Conservation (phyloP, 2,888 invertebrate species). For the Hyposoter didymator region DNA sequence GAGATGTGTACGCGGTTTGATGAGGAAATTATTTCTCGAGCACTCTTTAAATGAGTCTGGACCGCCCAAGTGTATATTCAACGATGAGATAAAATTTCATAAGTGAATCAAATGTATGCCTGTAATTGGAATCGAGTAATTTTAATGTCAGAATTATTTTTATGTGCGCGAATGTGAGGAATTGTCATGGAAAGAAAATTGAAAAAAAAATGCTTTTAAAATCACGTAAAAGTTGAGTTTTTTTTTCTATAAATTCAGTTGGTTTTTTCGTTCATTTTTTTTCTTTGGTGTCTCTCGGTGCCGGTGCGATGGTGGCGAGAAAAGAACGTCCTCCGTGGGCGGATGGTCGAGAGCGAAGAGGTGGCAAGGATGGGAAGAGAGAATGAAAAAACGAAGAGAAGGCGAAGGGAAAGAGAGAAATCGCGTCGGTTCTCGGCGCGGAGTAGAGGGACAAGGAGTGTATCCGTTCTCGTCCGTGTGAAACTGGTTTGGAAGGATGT, state of each 20-base stretch:
- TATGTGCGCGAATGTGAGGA: neutral
- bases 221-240: neutral
- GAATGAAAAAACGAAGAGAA: constrained; percentile 35
- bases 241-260: neutral
- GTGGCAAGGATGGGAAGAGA: constrained; percentile 41
- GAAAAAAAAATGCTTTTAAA: constrained; percentile 22
- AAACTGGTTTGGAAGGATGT: constrained; percentile 83
- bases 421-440: constrained; percentile 71
- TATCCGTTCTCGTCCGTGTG: constrained; percentile 78
- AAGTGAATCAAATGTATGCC: neutral
- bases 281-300: constrained; percentile 32
- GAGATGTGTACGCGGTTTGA: neutral
- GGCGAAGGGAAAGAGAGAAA: constrained; percentile 64
- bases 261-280: neutral
- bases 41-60: neutral
- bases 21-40: neutral
- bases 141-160: neutral
- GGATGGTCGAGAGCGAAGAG: constrained; percentile 52
- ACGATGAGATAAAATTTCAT: neutral
- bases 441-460: constrained; percentile 73
- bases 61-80: neutral
- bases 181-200: neutral
- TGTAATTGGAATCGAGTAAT: neutral
- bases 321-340: constrained; percentile 44
- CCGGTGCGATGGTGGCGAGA: constrained; percentile 18